Evolutionary conservation across 1,140 invertebrate genomes (phyloP), one percentile per base, ranked within the genome.

Genomic region (Hypsibius dujardini): DNA sequence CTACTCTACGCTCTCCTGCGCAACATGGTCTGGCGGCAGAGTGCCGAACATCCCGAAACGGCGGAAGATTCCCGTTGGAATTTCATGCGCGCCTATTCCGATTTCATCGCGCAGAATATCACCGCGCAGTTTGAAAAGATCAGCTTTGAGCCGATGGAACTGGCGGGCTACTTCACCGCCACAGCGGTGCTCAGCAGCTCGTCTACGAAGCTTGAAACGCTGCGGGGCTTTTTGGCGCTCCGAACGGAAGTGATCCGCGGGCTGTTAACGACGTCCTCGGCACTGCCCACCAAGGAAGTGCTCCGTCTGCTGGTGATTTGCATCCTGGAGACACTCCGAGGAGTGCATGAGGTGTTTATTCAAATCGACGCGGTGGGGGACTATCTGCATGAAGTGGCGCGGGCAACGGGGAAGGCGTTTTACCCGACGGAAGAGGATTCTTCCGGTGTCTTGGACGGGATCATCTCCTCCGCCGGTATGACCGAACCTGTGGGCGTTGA

Each of bases 11-110:
- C 62, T 3, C 45, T 67, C 42, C 12, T 67, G 3, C 12, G 42
- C 12, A 67, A 42, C 42, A 3, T 67, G 12, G 62, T 67, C 12
- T 67, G 62, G 62, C 62, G 45, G 62, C 42, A 42, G 62, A 67
- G 45, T 42, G 42, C 45, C 12, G 62, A 45, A 67, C 12, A 3
- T 3, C 12, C 42, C 12, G 42, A 3, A 12, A 7, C 45, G 12
- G 45, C 12, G 12, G 12, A 67, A 45, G 12, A 67, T 12, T 7
- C 62, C 12, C 62, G 45, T 12, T 67, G 62, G 62, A 12, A 7
- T 3, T 67, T 67, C 42, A 7, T 67, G 12, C 62, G 62, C 3
- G 12, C 62, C 12, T 67, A 67, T 42, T 7, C 12, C 12, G 45
- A 67, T 42, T 67, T 67, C 42, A 67, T 67, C 42, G 7, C 12